Evolutionary conservation across 1,140 invertebrate species (phyloP).

Genomic region (Choristoneura fumiferana): DNA sequence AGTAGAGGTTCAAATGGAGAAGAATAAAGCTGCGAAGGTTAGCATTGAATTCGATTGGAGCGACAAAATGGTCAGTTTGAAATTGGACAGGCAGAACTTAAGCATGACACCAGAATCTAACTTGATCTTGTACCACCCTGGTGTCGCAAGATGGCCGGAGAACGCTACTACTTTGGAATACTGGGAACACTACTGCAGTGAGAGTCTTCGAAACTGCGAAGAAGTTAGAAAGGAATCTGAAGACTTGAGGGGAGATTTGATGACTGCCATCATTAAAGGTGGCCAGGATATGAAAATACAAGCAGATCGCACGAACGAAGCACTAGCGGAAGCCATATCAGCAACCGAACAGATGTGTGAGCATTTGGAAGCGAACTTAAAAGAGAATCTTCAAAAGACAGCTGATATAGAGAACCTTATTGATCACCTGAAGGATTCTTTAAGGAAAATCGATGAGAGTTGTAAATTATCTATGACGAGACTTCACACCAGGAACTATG

Average conservation of each 20-base stretch:
- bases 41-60: slow-evolving; percentile 92
- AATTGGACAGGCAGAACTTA: slow-evolving; percentile 83
- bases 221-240: slow-evolving; percentile 80
- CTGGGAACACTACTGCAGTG: slow-evolving; percentile 84
- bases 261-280: slow-evolving; percentile 80
- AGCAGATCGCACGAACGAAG: slow-evolving; percentile 85
- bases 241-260: slow-evolving; percentile 80
- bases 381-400: slow-evolving; percentile 79
- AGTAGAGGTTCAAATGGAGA: slow-evolving; percentile 85
- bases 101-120: slow-evolving; percentile 81
- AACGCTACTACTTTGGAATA: slow-evolving; percentile 84
- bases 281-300: slow-evolving; percentile 85
- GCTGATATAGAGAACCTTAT: slow-evolving; percentile 85
- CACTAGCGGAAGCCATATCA: slow-evolving; percentile 81
- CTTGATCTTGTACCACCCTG: slow-evolving; percentile 83
- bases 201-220: slow-evolving; percentile 82
- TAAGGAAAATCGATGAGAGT: slow-evolving; percentile 81
- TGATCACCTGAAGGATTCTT: slow-evolving; percentile 79
- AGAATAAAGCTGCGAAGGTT: slow-evolving; percentile 87
- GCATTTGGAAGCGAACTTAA: slow-evolving; percentile 83
- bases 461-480: slow-evolving; percentile 88
- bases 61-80: slow-evolving; percentile 88
- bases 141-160: slow-evolving; percentile 83
- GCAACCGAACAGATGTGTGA: slow-evolving; percentile 82
- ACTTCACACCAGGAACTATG: slow-evolving; percentile 82